Evolutionary conservation across 2,797 vertebrate genomes (phyloP).

Genomic region (Rachycentron canadum): DNA sequence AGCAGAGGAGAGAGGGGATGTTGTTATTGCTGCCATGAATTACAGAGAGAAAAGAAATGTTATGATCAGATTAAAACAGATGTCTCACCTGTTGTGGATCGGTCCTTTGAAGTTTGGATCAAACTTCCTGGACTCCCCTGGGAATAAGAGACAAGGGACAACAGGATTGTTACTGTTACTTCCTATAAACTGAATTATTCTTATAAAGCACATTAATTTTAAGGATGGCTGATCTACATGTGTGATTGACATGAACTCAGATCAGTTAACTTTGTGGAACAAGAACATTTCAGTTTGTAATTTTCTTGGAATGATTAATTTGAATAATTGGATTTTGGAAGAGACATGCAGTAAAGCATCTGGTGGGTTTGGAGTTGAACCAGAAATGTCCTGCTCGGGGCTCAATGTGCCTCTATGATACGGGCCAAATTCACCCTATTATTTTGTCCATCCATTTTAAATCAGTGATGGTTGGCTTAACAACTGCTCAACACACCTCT

Average conservation of each 20-base stretch:
- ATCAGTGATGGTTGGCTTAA: too few species aligned
- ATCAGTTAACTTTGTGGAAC: not conserved
- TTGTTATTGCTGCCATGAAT: not conserved
- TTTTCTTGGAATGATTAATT: not conserved
- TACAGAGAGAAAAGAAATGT: not conserved
- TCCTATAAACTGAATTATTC: not conserved
- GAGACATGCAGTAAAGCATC: too few species aligned
- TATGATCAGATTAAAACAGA: slow-evolving; percentile 1
- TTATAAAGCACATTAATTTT: too few species aligned
- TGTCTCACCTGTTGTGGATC: slow-evolving; percentile 91
- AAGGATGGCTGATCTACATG: too few species aligned
- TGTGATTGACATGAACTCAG: too few species aligned
- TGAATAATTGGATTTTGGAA: too few species aligned
- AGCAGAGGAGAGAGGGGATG: slow-evolving; percentile 10
- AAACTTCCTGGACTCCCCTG: slow-evolving; percentile 92
- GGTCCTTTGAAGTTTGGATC: slow-evolving; percentile 95
- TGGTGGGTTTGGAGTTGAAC: too few species aligned
- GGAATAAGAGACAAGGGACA: slow-evolving; percentile 23
- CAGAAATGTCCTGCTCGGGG: too few species aligned
- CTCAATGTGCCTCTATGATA: too few species aligned
- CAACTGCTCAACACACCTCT: too few species aligned
- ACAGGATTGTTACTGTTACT: not conserved
- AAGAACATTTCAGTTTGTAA: not conserved
- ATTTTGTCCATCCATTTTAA: too few species aligned
- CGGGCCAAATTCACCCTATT: too few species aligned